These are phyloP conservation scores for Varanus salvator DNA, from an alignment of 2,113 vertebrate species.

Conservation along the genomic window DNA sequence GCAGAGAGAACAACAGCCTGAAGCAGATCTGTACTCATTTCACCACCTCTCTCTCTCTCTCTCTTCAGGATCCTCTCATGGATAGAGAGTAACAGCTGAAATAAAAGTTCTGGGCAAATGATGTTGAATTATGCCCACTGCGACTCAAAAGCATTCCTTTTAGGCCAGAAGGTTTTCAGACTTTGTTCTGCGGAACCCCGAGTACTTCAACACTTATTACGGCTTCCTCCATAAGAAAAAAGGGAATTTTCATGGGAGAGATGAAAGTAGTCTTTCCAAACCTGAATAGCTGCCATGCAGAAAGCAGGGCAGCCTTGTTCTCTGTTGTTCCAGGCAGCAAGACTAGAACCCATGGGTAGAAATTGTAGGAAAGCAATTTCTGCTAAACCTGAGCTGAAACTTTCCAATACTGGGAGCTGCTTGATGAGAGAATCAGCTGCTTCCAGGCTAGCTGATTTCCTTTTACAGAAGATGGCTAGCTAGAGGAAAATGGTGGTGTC, in stretches of 20 bases:
- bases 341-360: background rate
- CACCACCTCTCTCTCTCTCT: slow-evolving; percentile 59
- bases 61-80: slow-evolving; percentile 73
- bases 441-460: background rate
- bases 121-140: slow-evolving; percentile 59
- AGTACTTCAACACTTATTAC: background rate
- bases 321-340: background rate
- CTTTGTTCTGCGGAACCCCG: background rate
- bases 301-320: background rate
- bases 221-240: background rate
- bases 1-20: slow-evolving; percentile 59
- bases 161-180: background rate
- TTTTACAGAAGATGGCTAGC: background rate
- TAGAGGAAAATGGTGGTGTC: background rate
- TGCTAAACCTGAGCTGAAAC: background rate
- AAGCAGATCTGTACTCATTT: slow-evolving; percentile 70
- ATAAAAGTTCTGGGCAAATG: slow-evolving; percentile 60
- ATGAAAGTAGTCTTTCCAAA: background rate
- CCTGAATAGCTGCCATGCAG: background rate
- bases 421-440: background rate
- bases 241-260: background rate
- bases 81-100: slow-evolving; percentile 68
- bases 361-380: background rate
- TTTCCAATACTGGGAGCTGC: background rate
- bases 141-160: background rate